These are phyloP conservation scores for Glaucidium brasilianum DNA, from an alignment of 2,113 vertebrate species.

Conservation along the genomic window DNA sequence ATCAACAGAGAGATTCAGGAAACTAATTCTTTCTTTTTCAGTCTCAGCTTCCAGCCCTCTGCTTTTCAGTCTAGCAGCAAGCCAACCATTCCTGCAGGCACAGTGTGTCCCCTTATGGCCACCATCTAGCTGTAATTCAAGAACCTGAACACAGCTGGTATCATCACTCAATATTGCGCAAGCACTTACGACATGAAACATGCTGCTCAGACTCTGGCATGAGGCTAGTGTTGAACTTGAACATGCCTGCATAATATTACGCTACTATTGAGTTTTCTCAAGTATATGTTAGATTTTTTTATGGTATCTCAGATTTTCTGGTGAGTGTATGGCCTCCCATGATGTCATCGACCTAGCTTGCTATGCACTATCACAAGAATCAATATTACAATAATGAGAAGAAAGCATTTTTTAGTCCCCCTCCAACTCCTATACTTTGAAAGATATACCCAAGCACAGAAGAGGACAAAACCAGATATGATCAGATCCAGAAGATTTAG, in stretches of 20 bases:
- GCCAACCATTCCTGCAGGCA: not conserved
- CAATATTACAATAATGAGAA: not conserved
- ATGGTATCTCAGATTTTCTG: not conserved
- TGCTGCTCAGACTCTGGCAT: not conserved
- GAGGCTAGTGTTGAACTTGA: not conserved
- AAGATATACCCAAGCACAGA: not conserved
- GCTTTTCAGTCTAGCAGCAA: not conserved
- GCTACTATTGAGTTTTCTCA: not conserved
- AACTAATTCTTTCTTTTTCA: not conserved
- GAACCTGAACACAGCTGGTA: slow-evolving; percentile 10
- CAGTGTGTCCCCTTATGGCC: not conserved
- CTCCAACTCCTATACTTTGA: not conserved
- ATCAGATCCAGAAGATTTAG: not conserved
- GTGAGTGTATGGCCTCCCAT: not conserved
- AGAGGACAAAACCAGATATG: not conserved
- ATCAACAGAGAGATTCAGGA: not conserved
- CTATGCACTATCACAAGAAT: not conserved
- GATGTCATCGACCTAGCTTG: not conserved
- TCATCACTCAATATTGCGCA: not conserved
- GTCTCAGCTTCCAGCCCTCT: not conserved
- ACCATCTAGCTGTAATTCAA: slow-evolving; percentile 1
- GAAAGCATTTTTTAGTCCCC: not conserved
- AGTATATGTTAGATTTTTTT: not conserved
- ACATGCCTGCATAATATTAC: not conserved
- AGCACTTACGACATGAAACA: not conserved